Percentiles rank a stretch among this genome's conserved stretches.
phyloP scores from a whole-genome alignment of 2,888 invertebrate genomes.

The Eugnorisma glareosa region DNA sequence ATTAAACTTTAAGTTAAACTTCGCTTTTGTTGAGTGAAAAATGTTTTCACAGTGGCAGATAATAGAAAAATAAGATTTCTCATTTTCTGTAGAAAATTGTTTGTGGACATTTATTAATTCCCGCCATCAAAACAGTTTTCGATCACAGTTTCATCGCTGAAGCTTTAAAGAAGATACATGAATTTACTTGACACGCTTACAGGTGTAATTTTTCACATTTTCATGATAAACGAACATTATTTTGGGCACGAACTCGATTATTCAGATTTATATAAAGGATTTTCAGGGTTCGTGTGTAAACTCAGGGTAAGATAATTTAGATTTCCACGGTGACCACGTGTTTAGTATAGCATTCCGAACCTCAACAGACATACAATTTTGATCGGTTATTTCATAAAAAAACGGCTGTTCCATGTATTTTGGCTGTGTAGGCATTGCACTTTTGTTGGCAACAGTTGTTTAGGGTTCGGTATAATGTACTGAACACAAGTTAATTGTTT shows the following conservation, averaged over 20 bases:
- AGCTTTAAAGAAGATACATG: slow-evolving; percentile 28
- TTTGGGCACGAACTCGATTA: slow-evolving; percentile 53
- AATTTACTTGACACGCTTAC: slow-evolving; percentile 26
- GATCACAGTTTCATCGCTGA: slow-evolving; percentile 30
- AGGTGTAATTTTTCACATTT: slow-evolving; percentile 31
- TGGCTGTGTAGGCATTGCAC: too few species aligned
- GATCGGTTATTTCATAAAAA: too few species aligned
- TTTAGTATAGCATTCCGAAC: too few species aligned
- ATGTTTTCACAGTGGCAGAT: background rate
- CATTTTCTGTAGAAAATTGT: slow-evolving; percentile 11
- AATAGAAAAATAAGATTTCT: slow-evolving; percentile 1
- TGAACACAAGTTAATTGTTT: too few species aligned
- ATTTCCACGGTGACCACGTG: background rate
- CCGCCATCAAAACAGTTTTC: slow-evolving; percentile 24
- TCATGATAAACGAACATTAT: slow-evolving; percentile 35
- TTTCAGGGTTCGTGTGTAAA: slow-evolving; percentile 24
- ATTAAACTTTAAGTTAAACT: background rate
- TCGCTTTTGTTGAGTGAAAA: background rate
- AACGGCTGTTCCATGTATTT: too few species aligned
- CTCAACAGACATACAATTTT: too few species aligned
- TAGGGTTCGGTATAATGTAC: too few species aligned
- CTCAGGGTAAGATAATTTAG: slow-evolving; percentile 16
- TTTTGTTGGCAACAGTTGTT: too few species aligned
- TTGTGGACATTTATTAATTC: slow-evolving; percentile 16
- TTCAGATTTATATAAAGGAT: slow-evolving; percentile 22